Evolutionary conservation across 2,113 vertebrate genomes (phyloP).

Genomic region (Amblyornis subalaris): DNA sequence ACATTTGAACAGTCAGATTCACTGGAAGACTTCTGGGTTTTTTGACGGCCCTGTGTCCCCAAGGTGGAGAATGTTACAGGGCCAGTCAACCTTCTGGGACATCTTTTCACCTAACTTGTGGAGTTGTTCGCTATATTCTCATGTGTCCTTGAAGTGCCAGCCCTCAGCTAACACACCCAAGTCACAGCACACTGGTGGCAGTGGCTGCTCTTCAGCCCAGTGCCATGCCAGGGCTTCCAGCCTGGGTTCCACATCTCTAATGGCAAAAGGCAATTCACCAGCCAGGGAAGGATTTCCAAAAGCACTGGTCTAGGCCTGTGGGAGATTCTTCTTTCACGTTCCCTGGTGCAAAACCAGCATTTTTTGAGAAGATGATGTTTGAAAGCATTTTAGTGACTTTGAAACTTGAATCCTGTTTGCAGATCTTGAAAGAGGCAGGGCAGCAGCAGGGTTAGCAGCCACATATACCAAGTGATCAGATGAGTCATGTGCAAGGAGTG

Average conservation of each 20-base stretch:
- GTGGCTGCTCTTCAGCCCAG: neutral
- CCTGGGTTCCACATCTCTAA: neutral
- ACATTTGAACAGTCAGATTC: neutral
- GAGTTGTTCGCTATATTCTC: neutral
- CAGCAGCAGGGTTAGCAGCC: neutral
- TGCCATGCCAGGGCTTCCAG: neutral
- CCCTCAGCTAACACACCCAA: neutral
- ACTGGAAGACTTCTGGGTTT: neutral
- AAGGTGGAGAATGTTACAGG: neutral
- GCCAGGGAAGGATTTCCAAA: neutral
- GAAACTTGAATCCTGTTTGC: neutral
- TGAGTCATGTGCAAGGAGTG: neutral
- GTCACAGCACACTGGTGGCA: neutral
- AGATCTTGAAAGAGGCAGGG: neutral
- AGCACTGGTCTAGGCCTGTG: neutral
- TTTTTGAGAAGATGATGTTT: neutral
- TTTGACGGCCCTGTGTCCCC: neutral
- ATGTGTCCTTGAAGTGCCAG: neutral
- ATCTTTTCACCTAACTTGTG: neutral
- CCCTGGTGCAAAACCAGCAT: neutral
- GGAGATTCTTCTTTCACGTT: neutral
- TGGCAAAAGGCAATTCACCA: neutral
- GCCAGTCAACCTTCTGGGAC: neutral
- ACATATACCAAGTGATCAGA: neutral
- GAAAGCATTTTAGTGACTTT: neutral